These are phyloP conservation scores for Hippocampus barbouri DNA, from an alignment of 2,113 vertebrate species.

Conservation along the genomic window DNA sequence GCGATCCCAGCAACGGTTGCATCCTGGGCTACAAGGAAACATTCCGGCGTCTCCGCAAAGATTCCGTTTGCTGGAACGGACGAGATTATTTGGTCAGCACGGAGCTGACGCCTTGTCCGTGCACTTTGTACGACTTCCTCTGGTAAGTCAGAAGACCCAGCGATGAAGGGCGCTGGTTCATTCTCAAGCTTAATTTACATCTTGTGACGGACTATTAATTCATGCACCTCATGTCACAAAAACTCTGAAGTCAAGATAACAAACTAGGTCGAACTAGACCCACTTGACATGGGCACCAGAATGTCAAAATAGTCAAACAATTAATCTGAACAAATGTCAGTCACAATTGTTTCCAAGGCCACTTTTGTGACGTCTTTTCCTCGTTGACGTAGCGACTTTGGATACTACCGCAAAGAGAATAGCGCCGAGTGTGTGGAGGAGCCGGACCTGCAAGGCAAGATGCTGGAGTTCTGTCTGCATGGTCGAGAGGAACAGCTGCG, in stretches of 20 bases:
- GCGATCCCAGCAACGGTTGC: conserved; percentile 85
- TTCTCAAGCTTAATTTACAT: not conserved
- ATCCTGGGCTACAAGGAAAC: conserved; percentile 90
- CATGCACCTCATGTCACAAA: too few species aligned
- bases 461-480: conserved; percentile 85
- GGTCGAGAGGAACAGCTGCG: conserved; percentile 82
- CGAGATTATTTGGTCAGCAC: conserved; percentile 79
- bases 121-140: conserved; percentile 88
- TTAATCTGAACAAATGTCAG: too few species aligned
- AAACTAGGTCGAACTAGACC: too few species aligned
- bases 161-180: not conserved
- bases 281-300: too few species aligned
- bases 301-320: too few species aligned
- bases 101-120: conserved; percentile 77
- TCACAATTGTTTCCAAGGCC: not conserved
- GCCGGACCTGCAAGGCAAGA: conserved; percentile 81
- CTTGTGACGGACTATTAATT: not conserved
- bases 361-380: not conserved
- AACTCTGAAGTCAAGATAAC: too few species aligned
- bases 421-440: conserved; percentile 85
- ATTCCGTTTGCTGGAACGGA: conserved; percentile 87
- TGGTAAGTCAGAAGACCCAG: conserved; percentile 71
- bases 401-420: conserved; percentile 88
- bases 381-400: conserved; percentile 80
- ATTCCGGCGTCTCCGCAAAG: conserved; percentile 84